These are phyloP conservation scores for Nixonia krombeini DNA, from an alignment of 1,140 invertebrate genomes.

Conservation along the genomic window DNA sequence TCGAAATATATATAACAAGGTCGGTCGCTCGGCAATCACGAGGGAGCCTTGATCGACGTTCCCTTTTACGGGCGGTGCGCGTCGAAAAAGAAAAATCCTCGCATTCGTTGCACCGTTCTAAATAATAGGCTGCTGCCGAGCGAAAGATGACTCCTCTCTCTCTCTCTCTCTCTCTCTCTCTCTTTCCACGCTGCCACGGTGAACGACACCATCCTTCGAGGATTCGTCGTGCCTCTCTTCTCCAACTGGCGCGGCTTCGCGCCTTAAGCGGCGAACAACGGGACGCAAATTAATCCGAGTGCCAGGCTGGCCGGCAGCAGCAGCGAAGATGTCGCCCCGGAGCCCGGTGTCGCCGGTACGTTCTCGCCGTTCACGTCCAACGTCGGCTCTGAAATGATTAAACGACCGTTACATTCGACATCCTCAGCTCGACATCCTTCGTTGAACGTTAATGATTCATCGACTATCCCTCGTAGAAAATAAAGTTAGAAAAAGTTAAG, in stretches of 20 bases:
- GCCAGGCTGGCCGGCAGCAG: conserved; percentile 28
- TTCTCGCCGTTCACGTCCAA: conserved; percentile 32
- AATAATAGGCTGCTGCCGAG: conserved; percentile 19
- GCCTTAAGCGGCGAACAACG: conserved; percentile 49
- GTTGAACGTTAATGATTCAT: too few relatives aligned
- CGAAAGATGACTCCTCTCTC: conserved; percentile 7
- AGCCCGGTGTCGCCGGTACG: conserved; percentile 8
- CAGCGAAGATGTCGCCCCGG: conserved; percentile 37
- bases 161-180: too few relatives aligned
- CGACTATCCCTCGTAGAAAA: too few relatives aligned
- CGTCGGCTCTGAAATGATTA: conserved; percentile 53
- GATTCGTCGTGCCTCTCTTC: conserved; percentile 33
- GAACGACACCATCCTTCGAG: conserved; percentile 18
- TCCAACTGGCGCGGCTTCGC: too few relatives aligned
- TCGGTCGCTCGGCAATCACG: background rate
- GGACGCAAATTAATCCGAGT: conserved; percentile 32
- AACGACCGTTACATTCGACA: too few relatives aligned
- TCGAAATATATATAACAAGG: background rate
- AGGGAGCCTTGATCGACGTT: background rate
- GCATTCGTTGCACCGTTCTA: too few relatives aligned
- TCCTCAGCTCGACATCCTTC: too few relatives aligned
- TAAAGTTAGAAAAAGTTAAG: too few relatives aligned
- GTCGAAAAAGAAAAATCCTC: too few relatives aligned
- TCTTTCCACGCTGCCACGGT: too few relatives aligned
- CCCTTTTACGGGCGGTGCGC: too few relatives aligned